A percentile compares a stretch with the other conserved stretches of the same genome.
These are phyloP conservation scores for Apis cerana DNA, from an alignment of 1,140 invertebrate genomes.

Conservation along the genomic window DNA sequence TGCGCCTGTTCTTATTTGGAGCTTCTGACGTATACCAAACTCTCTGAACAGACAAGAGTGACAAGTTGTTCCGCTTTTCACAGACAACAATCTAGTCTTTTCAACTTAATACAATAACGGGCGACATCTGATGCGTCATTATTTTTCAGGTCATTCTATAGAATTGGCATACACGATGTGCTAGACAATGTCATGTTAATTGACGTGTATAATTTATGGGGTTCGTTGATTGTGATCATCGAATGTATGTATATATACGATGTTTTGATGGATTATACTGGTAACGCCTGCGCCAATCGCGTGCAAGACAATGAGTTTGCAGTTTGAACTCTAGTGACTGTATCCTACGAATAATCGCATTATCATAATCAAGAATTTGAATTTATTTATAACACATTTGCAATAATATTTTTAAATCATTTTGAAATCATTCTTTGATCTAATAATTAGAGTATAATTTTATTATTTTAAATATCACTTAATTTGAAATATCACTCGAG, in stretches of 20 bases:
- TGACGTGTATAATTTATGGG: conserved; percentile 13
- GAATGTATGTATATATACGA: neutral
- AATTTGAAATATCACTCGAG: too few relatives aligned
- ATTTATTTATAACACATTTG: neutral
- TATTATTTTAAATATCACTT: too few relatives aligned
- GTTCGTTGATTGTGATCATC: neutral
- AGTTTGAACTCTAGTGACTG: too few relatives aligned
- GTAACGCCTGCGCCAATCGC: neutral
- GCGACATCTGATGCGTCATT: neutral
- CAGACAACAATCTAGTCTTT: neutral
- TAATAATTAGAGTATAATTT: too few relatives aligned
- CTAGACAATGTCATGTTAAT: conserved; percentile 8
- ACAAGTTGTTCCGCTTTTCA: neutral
- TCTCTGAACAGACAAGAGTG: neutral
- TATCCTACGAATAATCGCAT: neutral
- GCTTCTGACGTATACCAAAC: neutral
- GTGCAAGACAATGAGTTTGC: neutral
- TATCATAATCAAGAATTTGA: neutral
- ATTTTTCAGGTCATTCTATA: neutral
- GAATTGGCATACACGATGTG: neutral
- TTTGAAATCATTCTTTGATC: too few relatives aligned
- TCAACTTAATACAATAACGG: neutral
- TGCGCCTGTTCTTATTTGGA: neutral
- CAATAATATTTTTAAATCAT: too few relatives aligned
- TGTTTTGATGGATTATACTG: conserved; percentile 11